A percentile compares a stretch with the other conserved stretches of the same genome.
These are phyloP conservation scores for Polylopha cassiicola DNA, from an alignment of 2,888 invertebrate genomes.

Conservation along the genomic window DNA sequence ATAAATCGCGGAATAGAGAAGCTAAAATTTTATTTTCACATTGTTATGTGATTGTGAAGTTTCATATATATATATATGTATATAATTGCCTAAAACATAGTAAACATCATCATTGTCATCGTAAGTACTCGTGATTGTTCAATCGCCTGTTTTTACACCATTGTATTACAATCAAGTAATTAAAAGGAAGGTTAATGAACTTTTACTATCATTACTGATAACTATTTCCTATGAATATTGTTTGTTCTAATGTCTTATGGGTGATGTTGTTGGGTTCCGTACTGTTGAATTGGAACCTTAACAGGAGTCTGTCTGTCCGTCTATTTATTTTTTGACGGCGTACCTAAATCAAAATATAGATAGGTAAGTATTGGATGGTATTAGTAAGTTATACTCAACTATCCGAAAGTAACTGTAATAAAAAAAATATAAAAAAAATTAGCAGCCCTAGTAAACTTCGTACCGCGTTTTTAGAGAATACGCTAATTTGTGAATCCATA, in stretches of 20 bases:
- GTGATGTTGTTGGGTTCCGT: no score
- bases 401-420: neutral
- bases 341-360: no score
- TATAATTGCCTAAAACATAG: neutral
- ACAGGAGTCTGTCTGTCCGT: no score
- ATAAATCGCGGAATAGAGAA: no score
- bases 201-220: constrained; percentile 7
- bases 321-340: no score
- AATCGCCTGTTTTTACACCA: constrained; percentile 33
- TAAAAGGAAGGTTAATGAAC: constrained; percentile 29
- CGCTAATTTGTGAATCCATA: no score
- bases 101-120: constrained; percentile 15
- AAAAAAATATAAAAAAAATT: neutral
- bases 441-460: neutral
- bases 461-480: no score
- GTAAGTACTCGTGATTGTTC: constrained; percentile 14
- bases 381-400: neutral
- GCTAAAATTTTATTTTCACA: no score
- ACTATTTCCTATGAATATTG: constrained; percentile 14
- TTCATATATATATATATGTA: neutral
- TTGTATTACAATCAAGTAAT: constrained; percentile 40
- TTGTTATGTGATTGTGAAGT: no score
- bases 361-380: no score
- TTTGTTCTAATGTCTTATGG: constrained; percentile 1
- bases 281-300: no score